Evolutionary conservation across 2,113 vertebrate genomes (phyloP).

Genomic region (Lanius collurio): DNA sequence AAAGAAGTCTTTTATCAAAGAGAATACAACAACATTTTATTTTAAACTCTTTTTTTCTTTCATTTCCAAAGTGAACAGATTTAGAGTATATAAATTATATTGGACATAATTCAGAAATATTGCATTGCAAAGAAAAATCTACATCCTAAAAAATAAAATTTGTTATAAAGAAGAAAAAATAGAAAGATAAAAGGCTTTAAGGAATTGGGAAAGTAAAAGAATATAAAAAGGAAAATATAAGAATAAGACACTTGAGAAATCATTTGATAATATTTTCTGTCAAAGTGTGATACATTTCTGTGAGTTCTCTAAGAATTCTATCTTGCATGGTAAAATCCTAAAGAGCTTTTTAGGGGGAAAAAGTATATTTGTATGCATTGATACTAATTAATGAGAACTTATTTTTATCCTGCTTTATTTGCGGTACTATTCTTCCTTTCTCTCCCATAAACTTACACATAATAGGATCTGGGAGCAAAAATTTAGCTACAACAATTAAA

Average conservation of each 20-base stretch:
- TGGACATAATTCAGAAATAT: slow-evolving; percentile 35
- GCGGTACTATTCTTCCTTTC: neutral
- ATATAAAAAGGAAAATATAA: neutral
- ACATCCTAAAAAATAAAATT: slow-evolving; percentile 8
- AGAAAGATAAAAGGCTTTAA: neutral
- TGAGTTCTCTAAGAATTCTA: neutral
- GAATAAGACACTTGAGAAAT: neutral
- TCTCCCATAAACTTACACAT: neutral
- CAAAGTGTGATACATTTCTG: neutral
- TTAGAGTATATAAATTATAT: neutral
- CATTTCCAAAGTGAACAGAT: slow-evolving; percentile 21
- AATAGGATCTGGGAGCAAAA: neutral
- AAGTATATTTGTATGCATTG: neutral
- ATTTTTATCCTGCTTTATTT: neutral
- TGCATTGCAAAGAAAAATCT: slow-evolving; percentile 2
- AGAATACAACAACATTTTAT: slow-evolving; percentile 8
- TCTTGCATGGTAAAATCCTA: neutral
- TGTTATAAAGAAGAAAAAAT: neutral
- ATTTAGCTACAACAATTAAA: neutral
- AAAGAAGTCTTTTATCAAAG: slow-evolving; percentile 44
- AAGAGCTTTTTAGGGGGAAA: neutral
- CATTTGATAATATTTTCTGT: neutral
- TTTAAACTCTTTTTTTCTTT: neutral
- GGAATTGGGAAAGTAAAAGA: neutral
- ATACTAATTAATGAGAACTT: neutral